A percentile compares a stretch with the other conserved stretches of the same genome.
These are phyloP conservation scores for Hydrolagus affinis DNA, from an alignment of 2,113 vertebrate genomes.

Conservation along the genomic window DNA sequence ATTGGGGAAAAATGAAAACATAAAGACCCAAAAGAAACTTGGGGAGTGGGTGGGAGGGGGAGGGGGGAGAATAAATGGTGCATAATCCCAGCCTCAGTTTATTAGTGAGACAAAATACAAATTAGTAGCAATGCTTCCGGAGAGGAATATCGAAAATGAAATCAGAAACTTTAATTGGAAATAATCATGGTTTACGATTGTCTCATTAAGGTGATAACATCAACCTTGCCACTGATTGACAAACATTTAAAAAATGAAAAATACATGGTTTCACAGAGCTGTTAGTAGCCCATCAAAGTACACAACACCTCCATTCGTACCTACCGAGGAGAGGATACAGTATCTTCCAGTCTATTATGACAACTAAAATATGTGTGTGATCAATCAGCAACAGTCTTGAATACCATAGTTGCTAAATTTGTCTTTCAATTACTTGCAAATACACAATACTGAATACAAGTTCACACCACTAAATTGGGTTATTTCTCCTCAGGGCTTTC, in stretches of 20 bases:
- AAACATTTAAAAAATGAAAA: constrained; percentile 11
- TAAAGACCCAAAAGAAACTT: background rate
- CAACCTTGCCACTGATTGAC: constrained; percentile 25
- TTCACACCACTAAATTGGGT: constrained; percentile 1
- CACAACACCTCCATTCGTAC: constrained; percentile 17
- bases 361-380: background rate
- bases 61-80: background rate
- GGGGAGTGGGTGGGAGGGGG: no score
- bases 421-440: constrained; percentile 19
- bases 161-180: constrained; percentile 27
- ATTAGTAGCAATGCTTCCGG: constrained; percentile 13
- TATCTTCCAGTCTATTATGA: constrained; percentile 19
- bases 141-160: constrained; percentile 5
- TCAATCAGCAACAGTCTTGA: background rate
- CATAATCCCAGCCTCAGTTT: background rate
- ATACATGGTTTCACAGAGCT: constrained; percentile 27
- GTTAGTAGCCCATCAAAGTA: constrained; percentile 7
- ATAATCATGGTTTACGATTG: constrained; percentile 22
- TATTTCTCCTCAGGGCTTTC: background rate
- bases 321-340: constrained; percentile 24
- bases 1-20: constrained; percentile 21
- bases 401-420: background rate
- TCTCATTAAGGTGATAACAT: constrained; percentile 26
- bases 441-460: constrained; percentile 31
- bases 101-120: background rate